Base-by-base conservation (phyloP, 2,888 invertebrate genomes). In the Embidobia sp. region DNA sequence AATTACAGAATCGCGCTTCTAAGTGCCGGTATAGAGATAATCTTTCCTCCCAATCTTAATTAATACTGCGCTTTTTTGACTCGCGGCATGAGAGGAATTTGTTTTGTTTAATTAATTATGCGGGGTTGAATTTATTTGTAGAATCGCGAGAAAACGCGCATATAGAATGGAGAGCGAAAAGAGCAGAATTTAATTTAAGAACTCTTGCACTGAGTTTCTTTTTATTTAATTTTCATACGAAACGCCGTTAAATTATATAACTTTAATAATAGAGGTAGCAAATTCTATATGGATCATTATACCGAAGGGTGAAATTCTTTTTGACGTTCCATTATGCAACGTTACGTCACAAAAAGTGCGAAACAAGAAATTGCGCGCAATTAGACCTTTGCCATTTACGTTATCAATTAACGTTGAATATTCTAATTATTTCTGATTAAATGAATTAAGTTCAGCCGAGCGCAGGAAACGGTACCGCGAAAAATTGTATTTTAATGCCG, bases 341-440 rank as follows among this genome's bases (percentile, higher is more conserved):
- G 35, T 55, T 35, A 19, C 15, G 7, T 16, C n/a, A 19, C 13
- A 40, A 26, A 46, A 35, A 66, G 11, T 13, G n/a, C 11, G 40
- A 40, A 48, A 35, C 16, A 18, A 42, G 22, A 46, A 55, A 10
- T 35, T 8, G 15, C 8, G 44, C 8, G 19, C 35, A 63, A 48
- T 63, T 48, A 19, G 18, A n/a, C 7, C n/a, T 15, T 16, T 15
- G n/a, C 2, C 37, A 31, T 22, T 31, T 26, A 6, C 49, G 16
- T 31, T 40, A 22, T 51, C 42, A 64, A 51, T 64, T 40, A 64
- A 49, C 18, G 10, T 40, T 18, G 31, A 42, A 51, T 29, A 40
- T 40, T 19, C 10, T 51, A 42, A 64, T 64, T 42, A 19, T 44
- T 31, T 51, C 10, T 51, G 22, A 49, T 49, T 63, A 29, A 49